Evolutionary conservation across 2,797 vertebrate genomes (phyloP).

Genomic region (Anguilla anguilla): DNA sequence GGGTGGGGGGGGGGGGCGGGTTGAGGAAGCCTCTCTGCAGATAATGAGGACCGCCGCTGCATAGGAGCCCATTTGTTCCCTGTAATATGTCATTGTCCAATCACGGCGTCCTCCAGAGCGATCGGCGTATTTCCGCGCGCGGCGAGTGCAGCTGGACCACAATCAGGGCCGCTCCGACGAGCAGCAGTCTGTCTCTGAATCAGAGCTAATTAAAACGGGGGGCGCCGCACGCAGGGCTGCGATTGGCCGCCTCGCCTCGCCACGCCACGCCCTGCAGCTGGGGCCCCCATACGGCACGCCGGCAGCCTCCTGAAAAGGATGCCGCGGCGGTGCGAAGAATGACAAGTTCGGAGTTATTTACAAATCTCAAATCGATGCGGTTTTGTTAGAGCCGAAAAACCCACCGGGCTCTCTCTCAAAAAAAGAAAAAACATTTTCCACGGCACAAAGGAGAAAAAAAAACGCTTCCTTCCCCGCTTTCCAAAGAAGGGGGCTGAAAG

Average conservation of each 20-base stretch:
- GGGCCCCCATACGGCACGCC: neutral
- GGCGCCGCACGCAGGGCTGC: constrained; percentile 30
- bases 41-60: constrained; percentile 58
- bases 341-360: neutral
- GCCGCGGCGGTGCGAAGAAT: constrained; percentile 5
- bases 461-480: neutral
- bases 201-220: constrained; percentile 54
- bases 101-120: constrained; percentile 48
- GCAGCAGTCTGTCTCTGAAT: constrained; percentile 57
- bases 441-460: neutral
- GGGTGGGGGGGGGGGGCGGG: constrained; percentile 25
- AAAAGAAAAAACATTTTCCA: neutral
- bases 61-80: constrained; percentile 51
- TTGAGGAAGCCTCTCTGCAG: constrained; percentile 46
- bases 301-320: neutral
- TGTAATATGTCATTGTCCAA: constrained; percentile 51
- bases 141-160: constrained; percentile 48
- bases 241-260: constrained; percentile 4
- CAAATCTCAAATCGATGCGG: neutral
- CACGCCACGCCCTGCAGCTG: constrained; percentile 28
- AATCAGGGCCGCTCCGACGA: constrained; percentile 43
- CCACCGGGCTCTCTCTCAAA: neutral
- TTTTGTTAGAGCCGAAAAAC: neutral
- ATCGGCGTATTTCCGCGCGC: constrained; percentile 39
- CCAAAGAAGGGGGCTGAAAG: neutral